Evolutionary conservation across 2,888 invertebrate genomes (phyloP), one percentile per base, ranked within the genome.

Genomic region (Cactoblastis cactorum): DNA sequence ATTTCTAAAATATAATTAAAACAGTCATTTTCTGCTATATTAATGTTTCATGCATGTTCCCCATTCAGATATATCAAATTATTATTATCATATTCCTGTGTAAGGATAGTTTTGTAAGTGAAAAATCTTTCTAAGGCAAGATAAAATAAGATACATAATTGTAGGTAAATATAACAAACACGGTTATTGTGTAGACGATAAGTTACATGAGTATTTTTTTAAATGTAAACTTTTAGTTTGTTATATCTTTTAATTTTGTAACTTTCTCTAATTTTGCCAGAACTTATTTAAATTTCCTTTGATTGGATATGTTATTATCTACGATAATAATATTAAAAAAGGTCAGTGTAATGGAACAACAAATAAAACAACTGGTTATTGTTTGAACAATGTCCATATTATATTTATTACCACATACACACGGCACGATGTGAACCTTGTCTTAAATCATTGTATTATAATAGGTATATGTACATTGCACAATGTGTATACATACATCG

Each of bases 361-460:
- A 87, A 88, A 88, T 89, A 77, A 87, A 88, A 89, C 84, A 86
- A 85, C 82, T 77, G 80, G 76, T 91, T 85, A 88, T 92, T 92
- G 92, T 93, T 94, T 94, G 94, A 94, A 94, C 94, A 94, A 94
- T 94, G 94, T 94, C 94, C 94, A 94, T 94, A 94, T 94, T 94
- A 93, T 94, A 94, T 94, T 93, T 94, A 92, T 92, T 93, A 94
- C 93, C 94, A 94, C 94, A 94, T 94, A 94, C 94, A 94, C 94
- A 94, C 94, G 94, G 94, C 94, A 94, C 94, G 94, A 94, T 94
- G 95, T 94, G 94, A 95, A 94, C 94, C 94, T 94, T 94, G 93
- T 94, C 94, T 94, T 94, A 92, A 89, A 93, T 93, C 93, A 92
- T 92, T 92, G 91, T 92, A 92, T 92, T 89, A 88, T 90, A 90